Base-by-base conservation (phyloP, 2,113 vertebrate species). In the Onychorhynchus coronatus region DNA sequence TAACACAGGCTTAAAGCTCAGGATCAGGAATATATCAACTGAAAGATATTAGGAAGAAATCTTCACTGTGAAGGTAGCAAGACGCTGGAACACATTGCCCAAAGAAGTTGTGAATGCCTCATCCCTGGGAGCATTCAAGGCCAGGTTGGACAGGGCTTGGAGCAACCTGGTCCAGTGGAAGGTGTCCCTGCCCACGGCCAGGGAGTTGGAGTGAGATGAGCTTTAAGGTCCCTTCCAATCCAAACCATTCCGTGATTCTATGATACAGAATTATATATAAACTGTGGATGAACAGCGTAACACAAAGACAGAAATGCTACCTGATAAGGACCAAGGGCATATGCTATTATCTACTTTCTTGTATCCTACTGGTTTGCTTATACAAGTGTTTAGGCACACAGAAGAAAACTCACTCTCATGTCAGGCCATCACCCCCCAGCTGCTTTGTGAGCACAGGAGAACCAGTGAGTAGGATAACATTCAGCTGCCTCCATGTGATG, bases 61-160 rank as follows among this genome's bases (percentile, higher is more conserved):
- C 12, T 42, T 63, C 15, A 15, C 7, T 28, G 8, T 20, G 31
- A 61, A 24, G 6, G 46, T n/a, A 20, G 6, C 2, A 20, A 49
- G 18, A 31, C 21, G 27, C 30, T 55, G 30, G 49, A 19, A 62
- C 14, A 42, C 21, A 11, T 1, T 2, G 31, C 42, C 35, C 50
- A 72, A 31, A 63, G 22, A 8, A 63, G 41, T 18, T 70, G 35
- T 37, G 79, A 65, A 1, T 63, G 27, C 10, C 31, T 22, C 35
- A 70, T 47, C 16, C 18, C 10, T 42, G 18, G 31, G 4, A 71
- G 42, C 5, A 27, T 12, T 7, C 49, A 49, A 28, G 14, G 49
- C 3, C 30, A 33, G 12, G 47, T 0, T 56, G 65, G 37, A 84
- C 0, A 0, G 31, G 56, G 8, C 12, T 42, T 77, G 63, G 63